Evolutionary conservation across 2,888 invertebrate species (phyloP).

Genomic region (Carterocephalus palaemon): DNA sequence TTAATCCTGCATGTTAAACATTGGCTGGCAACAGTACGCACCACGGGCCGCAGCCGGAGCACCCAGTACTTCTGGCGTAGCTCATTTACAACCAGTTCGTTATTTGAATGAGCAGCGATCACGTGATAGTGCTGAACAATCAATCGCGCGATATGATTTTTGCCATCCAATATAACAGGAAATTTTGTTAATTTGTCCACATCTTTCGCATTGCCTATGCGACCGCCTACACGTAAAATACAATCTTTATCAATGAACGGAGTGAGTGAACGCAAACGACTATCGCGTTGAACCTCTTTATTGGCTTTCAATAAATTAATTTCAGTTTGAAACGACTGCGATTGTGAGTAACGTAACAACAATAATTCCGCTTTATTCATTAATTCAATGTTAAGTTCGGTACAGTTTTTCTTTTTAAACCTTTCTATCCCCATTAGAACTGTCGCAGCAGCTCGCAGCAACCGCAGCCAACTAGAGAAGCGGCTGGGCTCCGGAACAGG

Average conservation of each 20-base stretch:
- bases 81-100: slow-evolving; percentile 31
- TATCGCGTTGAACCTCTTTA: slow-evolving; percentile 10
- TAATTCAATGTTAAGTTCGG: not conserved
- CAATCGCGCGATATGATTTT: slow-evolving; percentile 12
- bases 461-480: slow-evolving; percentile 25
- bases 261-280: slow-evolving; percentile 10
- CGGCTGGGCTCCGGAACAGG: slow-evolving; percentile 21
- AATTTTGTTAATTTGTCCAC: slow-evolving; percentile 15
- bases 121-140: slow-evolving; percentile 28
- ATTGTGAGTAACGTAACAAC: slow-evolving; percentile 14
- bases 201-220: slow-evolving; percentile 23
- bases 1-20: no score
- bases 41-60: slow-evolving; percentile 25
- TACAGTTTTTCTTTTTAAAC: not conserved
- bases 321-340: not conserved
- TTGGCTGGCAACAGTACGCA: not conserved
- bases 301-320: slow-evolving; percentile 2
- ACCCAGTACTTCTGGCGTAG: slow-evolving; percentile 33
- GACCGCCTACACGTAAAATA: slow-evolving; percentile 26
- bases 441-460: slow-evolving; percentile 12
- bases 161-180: slow-evolving; percentile 29
- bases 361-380: slow-evolving; percentile 8
- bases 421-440: slow-evolving; percentile 14
- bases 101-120: slow-evolving; percentile 22
- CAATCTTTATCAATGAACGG: slow-evolving; percentile 27